Evolutionary conservation across 2,113 vertebrate species (phyloP).

Genomic region (Carlito syrichta): DNA sequence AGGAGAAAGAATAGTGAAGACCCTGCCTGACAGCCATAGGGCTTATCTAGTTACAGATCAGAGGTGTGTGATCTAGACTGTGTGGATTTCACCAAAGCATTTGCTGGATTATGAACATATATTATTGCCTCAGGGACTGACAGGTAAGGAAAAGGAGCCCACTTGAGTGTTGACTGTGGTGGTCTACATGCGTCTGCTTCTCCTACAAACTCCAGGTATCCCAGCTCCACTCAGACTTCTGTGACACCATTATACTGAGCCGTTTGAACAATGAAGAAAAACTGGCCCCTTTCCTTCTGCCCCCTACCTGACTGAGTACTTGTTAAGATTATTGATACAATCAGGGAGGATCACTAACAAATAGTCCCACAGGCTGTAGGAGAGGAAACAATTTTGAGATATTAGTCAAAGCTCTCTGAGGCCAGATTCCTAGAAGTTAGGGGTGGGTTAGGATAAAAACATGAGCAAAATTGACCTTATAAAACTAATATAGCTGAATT

Average conservation of each 20-base stretch:
- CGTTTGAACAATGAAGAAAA: background rate
- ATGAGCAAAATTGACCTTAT: background rate
- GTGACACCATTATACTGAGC: background rate
- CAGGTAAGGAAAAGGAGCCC: background rate
- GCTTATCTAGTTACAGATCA: background rate
- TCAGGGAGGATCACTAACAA: background rate
- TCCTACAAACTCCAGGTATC: background rate
- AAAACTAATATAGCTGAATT: background rate
- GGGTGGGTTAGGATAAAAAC: background rate
- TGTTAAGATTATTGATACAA: background rate
- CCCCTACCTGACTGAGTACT: background rate
- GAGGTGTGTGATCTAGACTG: background rate
- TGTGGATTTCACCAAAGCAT: background rate
- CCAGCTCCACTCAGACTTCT: background rate
- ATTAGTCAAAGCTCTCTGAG: background rate
- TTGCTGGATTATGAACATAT: background rate
- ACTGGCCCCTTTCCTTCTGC: background rate
- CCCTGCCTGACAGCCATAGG: background rate
- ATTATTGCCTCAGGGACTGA: background rate
- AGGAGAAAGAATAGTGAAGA: conserved; percentile 53
- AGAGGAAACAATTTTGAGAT: background rate
- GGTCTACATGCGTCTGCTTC: background rate
- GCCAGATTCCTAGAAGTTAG: background rate
- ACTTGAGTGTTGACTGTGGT: fast-evolving
- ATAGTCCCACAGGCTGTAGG: background rate